Evolutionary conservation across 2,113 vertebrate species (phyloP), one percentile per base, ranked within the genome.

Genomic region (Larimichthys crocea): DNA sequence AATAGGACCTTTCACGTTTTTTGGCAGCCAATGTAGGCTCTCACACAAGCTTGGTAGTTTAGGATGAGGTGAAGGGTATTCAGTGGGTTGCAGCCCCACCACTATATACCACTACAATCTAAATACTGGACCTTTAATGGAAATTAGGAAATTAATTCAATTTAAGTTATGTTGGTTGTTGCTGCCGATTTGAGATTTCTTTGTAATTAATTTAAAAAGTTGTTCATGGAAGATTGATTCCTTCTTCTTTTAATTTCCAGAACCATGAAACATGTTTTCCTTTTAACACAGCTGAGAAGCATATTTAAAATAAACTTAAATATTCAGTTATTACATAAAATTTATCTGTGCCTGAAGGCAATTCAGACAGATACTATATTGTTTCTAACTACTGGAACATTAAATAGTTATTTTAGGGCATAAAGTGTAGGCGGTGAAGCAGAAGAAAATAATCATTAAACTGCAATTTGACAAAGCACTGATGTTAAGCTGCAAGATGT

Each of bases 391-490:
- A 40, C 60, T 70, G 59, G 62, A 72, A 64, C 31, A 67, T 1
- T 52, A 20, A 44, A 29, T 29, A 69, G 73, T 46, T 8, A 59
- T 35, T 44, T 55, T 4, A 50, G 56, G 49, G 55, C 67, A 76
- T 31, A 12, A 40, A 20, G 72, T 52, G 71, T 74, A 22, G 73
- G 74, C 16, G 82, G 73, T 8, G n/a, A 83, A 69, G 74, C 73
- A 60, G 73, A 68, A 50, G 49, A 74, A 53, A 67, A 60, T 57
- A n/a, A 50, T 67, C 10, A 76, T 15, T 1, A 52, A 75, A 49
- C 66, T 11, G 14, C 15, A 71, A 29, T 16, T 29, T 29, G 2
- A 60, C 16, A 49, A 50, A 65, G 9, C 12, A 66, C 20, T 68
- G 5, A 79, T 53, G 55, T 26, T 57, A 24, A 57, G 12, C 22